Evolutionary conservation across 2,888 invertebrate genomes (phyloP).

Genomic region (Harmothoe impar): DNA sequence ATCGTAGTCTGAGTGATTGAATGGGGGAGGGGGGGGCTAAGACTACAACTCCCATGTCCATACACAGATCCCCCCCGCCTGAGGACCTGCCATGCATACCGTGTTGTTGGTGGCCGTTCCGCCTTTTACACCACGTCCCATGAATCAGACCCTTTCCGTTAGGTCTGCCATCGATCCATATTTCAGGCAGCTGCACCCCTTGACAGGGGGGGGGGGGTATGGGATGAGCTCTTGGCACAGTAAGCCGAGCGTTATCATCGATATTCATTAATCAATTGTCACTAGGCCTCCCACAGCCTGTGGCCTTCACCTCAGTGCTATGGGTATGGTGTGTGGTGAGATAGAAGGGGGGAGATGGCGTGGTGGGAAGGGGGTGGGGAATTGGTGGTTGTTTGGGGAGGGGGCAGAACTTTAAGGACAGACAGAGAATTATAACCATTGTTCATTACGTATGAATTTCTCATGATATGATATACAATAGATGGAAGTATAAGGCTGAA

Average conservation of each 20-base stretch:
- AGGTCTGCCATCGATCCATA: not conserved
- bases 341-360: too few relatives aligned
- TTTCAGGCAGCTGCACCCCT: not conserved
- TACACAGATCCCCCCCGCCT: not conserved
- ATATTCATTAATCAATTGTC: conserved; percentile 29
- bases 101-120: not conserved
- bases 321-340: not conserved
- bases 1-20: too few relatives aligned
- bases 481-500: too few relatives aligned
- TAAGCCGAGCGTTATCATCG: conserved; percentile 7
- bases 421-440: too few relatives aligned
- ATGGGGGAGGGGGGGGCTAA: too few relatives aligned
- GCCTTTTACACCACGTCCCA: not conserved
- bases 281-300: conserved; percentile 3
- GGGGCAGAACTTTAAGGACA: too few relatives aligned
- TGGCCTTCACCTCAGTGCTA: not conserved
- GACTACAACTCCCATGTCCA: not conserved
- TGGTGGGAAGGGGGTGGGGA: too few relatives aligned
- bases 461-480: too few relatives aligned
- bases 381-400: too few relatives aligned
- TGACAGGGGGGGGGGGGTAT: not conserved
- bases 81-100: not conserved
- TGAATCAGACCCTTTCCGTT: conserved; percentile 29
- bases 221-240: conserved; percentile 3
- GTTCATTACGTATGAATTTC: too few relatives aligned